phyloP scores from a whole-genome alignment of 2,113 vertebrate species.

The Rhagologus leucostigma region DNA sequence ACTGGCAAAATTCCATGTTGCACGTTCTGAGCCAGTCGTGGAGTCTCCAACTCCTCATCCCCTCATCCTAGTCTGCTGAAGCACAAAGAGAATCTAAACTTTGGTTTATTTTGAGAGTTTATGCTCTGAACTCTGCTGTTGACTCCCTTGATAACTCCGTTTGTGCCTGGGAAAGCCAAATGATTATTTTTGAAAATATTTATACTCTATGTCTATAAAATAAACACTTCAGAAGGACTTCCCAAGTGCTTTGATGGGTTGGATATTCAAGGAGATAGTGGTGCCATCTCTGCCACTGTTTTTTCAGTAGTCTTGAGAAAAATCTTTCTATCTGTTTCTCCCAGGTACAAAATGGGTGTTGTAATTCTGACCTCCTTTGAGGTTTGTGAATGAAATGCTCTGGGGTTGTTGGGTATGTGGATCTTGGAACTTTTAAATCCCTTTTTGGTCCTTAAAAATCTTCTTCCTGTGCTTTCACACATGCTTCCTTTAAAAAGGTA shows the following conservation, averaged over 20 bases:
- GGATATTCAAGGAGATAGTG: not conserved
- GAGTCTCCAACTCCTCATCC: not conserved
- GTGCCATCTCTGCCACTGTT: not conserved
- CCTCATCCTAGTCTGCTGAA: not conserved
- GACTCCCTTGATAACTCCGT: not conserved
- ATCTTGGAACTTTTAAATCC: not conserved
- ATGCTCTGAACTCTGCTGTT: not conserved
- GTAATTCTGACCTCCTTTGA: not conserved
- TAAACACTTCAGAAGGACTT: not conserved
- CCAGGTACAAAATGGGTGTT: not conserved
- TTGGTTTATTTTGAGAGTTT: not conserved
- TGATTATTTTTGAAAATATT: not conserved
- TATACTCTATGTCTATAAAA: not conserved
- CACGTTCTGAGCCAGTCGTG: not conserved
- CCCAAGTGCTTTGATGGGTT: not conserved
- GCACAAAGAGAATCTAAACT: not conserved
- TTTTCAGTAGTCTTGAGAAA: not conserved
- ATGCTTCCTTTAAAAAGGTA: not conserved
- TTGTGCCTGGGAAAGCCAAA: constrained; percentile 1
- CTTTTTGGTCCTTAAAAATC: not conserved
- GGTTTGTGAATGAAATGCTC: not conserved
- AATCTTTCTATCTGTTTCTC: not conserved
- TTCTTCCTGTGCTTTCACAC: not conserved
- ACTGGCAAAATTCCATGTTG: not conserved
- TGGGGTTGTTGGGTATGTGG: not conserved